Evolutionary conservation across 2,113 vertebrate genomes (phyloP).

Genomic region (Dasyurus viverrinus): DNA sequence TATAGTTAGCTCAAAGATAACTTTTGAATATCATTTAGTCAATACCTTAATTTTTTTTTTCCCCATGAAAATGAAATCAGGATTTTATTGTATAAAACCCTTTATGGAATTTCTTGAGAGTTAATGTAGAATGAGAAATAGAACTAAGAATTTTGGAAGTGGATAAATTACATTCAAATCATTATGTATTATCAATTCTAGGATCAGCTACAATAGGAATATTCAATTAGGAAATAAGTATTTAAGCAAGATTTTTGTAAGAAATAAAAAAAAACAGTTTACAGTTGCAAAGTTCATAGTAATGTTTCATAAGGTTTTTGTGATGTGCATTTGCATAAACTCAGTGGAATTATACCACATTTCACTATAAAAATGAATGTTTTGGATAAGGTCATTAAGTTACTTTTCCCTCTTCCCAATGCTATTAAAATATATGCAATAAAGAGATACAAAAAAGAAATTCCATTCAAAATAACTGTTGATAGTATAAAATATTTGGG

Average conservation of each 20-base stretch:
- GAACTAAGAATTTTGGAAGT: neutral
- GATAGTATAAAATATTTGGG: too few species aligned
- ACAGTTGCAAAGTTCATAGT: neutral
- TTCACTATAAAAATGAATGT: neutral
- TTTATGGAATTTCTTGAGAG: neutral
- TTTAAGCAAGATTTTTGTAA: neutral
- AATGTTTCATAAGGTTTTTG: neutral
- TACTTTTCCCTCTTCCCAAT: neutral
- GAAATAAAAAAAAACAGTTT: neutral
- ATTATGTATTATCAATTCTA: neutral
- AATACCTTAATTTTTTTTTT: neutral
- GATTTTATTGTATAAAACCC: neutral
- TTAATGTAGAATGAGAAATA: neutral
- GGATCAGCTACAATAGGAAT: neutral
- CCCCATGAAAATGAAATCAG: neutral
- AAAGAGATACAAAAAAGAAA: too few species aligned
- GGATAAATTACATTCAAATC: neutral
- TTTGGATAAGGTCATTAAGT: neutral
- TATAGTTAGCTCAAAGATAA: neutral
- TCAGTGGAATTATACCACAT: neutral
- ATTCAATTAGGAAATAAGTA: neutral
- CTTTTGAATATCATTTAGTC: neutral
- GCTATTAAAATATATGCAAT: neutral
- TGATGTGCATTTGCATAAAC: neutral
- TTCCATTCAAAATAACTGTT: too few species aligned